Percentiles rank a stretch among this genome's conserved stretches.
Conservation (phyloP, 2,113 vertebrate genomes). For the Triplophysa dalaica region DNA sequence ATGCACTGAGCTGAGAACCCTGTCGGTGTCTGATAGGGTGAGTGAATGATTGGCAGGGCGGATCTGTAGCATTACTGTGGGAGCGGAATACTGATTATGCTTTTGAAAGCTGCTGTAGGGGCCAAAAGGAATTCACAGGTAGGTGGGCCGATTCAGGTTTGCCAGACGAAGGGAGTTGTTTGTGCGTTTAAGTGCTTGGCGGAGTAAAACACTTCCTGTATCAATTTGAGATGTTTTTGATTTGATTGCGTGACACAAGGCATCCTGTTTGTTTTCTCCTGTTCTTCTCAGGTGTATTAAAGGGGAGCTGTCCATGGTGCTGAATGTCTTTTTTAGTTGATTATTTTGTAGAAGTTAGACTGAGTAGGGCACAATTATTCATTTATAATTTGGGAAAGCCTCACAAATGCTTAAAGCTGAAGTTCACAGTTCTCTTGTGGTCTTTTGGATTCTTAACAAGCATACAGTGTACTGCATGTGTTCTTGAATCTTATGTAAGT, state of each 20-base stretch:
- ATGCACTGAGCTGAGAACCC: not conserved
- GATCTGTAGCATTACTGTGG: not conserved
- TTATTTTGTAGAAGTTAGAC: not conserved
- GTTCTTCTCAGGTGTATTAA: conserved; percentile 12
- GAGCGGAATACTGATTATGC: conserved; percentile 34
- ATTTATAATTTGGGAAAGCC: too few species aligned
- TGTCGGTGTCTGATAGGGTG: not conserved
- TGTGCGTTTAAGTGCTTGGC: not conserved
- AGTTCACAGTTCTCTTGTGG: not conserved
- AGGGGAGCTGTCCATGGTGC: conserved; percentile 26
- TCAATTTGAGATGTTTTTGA: not conserved
- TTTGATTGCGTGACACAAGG: not conserved
- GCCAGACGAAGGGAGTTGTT: not conserved
- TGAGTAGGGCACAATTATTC: too few species aligned
- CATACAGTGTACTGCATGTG: not conserved
- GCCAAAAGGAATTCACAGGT: not conserved
- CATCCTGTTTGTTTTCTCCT: not conserved
- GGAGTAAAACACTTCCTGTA: not conserved
- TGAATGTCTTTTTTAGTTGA: not conserved
- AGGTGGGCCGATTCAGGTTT: not conserved
- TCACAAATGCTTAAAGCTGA: not conserved
- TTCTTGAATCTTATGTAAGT: too few species aligned
- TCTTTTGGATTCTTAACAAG: not conserved
- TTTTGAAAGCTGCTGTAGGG: conserved; percentile 17
- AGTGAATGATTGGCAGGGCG: conserved; percentile 10